These are phyloP conservation scores for Mobula birostris DNA, from an alignment of 2,113 vertebrate genomes.

Conservation along the genomic window DNA sequence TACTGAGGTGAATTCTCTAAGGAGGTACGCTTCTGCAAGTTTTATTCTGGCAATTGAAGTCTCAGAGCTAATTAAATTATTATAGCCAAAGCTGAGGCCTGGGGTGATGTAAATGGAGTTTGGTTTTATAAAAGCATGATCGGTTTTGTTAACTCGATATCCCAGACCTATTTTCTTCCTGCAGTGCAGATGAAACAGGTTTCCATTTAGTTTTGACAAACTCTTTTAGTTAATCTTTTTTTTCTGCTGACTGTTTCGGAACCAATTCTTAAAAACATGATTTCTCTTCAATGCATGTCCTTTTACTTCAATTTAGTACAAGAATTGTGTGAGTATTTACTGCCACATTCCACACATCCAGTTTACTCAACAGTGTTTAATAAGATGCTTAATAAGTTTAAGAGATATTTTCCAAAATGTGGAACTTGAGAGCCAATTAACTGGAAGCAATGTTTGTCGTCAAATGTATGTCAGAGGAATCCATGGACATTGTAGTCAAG, in stretches of 20 bases:
- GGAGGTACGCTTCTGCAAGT: not conserved
- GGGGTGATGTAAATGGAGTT: not conserved
- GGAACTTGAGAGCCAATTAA: not conserved
- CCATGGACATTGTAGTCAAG: not conserved
- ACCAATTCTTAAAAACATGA: not conserved
- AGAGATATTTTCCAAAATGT: not conserved
- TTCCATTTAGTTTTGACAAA: not conserved
- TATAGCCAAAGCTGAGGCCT: not conserved
- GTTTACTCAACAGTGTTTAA: not conserved
- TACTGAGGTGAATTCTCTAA: not conserved
- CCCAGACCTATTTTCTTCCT: not conserved
- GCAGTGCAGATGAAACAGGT: not conserved
- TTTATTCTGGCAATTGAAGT: not conserved
- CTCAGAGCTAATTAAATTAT: not conserved
- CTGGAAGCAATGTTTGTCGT: not conserved
- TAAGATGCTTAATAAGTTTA: not conserved
- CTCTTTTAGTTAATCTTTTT: not conserved
- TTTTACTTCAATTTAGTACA: not conserved
- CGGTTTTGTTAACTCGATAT: not conserved
- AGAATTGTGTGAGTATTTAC: not conserved
- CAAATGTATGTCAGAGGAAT: not conserved
- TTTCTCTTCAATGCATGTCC: not conserved
- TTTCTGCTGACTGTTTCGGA: conserved; percentile 2
- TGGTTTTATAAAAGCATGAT: not conserved
- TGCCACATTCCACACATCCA: not conserved